These are phyloP conservation scores for Brachyistius frenatus DNA, from an alignment of 2,113 vertebrate species.

Conservation along the genomic window DNA sequence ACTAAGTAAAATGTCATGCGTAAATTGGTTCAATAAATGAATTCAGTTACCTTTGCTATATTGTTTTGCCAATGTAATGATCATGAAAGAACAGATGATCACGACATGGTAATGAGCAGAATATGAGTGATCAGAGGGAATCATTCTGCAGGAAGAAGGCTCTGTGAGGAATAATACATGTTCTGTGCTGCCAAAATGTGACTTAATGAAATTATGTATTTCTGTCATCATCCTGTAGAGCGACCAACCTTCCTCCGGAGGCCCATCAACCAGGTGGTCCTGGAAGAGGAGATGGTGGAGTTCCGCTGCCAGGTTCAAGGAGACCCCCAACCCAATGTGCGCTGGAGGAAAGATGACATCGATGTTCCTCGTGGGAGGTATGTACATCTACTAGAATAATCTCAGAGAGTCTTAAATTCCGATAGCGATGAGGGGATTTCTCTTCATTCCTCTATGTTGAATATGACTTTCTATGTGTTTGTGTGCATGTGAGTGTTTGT, in stretches of 20 bases:
- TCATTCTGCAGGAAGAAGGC: not conserved
- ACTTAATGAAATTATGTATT: not conserved
- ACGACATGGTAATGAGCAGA: not conserved
- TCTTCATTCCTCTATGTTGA: not conserved
- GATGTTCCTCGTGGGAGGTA: slow-evolving; percentile 96
- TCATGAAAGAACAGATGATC: not conserved
- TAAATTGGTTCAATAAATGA: slow-evolving; percentile 1
- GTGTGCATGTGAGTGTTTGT: not conserved
- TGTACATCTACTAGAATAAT: slow-evolving; percentile 20
- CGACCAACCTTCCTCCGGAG: slow-evolving; percentile 94
- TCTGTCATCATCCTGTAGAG: slow-evolving; percentile 82
- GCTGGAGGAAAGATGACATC: slow-evolving; percentile 95
- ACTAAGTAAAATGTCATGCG: slow-evolving; percentile 1
- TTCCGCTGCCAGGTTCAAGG: slow-evolving; percentile 98
- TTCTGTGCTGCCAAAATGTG: not conserved
- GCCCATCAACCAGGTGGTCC: slow-evolving; percentile 98
- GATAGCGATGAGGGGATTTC: not conserved
- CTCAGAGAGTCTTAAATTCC: not conserved
- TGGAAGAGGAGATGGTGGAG: slow-evolving; percentile 95
- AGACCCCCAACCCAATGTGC: slow-evolving; percentile 94
- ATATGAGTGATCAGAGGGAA: not conserved
- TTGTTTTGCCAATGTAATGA: not conserved
- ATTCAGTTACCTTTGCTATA: slow-evolving; percentile 5
- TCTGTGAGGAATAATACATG: not conserved
- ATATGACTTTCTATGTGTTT: not conserved